phyloP scores from a whole-genome alignment of 1,140 invertebrate genomes.

The Nasonia vitripennis region DNA sequence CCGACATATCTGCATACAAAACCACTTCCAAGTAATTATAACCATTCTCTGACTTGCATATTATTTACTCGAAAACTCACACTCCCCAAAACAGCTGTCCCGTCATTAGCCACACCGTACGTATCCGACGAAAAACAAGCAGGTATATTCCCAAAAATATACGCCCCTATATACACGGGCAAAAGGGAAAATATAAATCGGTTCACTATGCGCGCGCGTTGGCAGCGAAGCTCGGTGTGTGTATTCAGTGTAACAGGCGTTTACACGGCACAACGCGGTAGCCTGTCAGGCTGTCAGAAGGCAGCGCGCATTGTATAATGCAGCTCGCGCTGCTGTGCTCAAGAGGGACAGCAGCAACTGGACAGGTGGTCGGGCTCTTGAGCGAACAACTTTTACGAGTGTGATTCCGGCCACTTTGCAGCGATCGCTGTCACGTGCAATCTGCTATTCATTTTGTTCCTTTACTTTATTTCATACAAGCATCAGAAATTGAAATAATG shows the following conservation, averaged over 20 bases:
- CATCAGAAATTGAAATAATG: not conserved
- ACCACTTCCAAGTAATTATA: too few relatives aligned
- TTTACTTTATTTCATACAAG: not conserved
- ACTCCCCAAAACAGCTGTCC: too few relatives aligned
- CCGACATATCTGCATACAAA: too few relatives aligned
- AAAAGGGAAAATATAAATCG: not conserved
- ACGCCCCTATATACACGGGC: not conserved
- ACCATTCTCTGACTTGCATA: too few relatives aligned
- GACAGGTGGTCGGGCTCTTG: not conserved
- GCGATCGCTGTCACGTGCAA: not conserved
- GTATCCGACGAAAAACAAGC: too few relatives aligned
- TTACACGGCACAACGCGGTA: not conserved
- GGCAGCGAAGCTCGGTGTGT: not conserved
- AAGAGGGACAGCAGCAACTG: not conserved
- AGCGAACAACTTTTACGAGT: not conserved
- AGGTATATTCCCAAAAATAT: too few relatives aligned
- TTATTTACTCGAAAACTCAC: too few relatives aligned
- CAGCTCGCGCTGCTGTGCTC: not conserved
- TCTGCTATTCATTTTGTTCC: not conserved
- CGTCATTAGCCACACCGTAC: too few relatives aligned
- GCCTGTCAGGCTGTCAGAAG: not conserved
- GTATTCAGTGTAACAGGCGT: conserved; percentile 16
- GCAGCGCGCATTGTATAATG: not conserved
- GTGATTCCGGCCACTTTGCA: conserved; percentile 17
- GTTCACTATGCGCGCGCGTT: not conserved